Base-by-base conservation (phyloP, 2,113 vertebrate genomes). In the Anhinga anhinga region DNA sequence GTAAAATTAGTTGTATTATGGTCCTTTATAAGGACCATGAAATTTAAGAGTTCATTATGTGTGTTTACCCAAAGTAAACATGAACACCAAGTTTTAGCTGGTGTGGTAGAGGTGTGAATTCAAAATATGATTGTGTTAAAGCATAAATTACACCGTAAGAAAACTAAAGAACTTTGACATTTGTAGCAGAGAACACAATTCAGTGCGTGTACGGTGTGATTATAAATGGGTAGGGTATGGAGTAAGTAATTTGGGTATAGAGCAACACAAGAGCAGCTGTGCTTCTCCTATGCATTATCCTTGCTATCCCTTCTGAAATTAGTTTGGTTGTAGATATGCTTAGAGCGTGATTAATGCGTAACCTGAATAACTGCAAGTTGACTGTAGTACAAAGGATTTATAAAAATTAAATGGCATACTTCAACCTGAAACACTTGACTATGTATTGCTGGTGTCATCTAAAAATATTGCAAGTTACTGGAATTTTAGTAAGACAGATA, bases 281-380 rank as follows among this genome's bases (percentile, higher is more conserved):
- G 45, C n/a, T 73, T 38, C 44, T 80, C 18, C 49, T 10, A 0
- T 36, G 38, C 15, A 3, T 61, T 42, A 19, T 61, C 15, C 27
- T 70, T 59, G 40, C 47, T 14, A 5, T 32, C 55, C 25, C 69
- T 71, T 66, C 73, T 82, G 65, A 45, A 42, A 47, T 42, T 3
- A n/a, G 4, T 55, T 74, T 53, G 9, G 38, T 3, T 10, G 4
- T 50, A 63, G 44, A 21, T 45, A 4, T 2, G 0, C n/a, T 45
- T 38, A 23, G 40, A 69, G 49, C n/a, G 9, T 59, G 70, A 53
- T 55, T 89, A n/a, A 36, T 67, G 52, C 42, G 8, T 26, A 59
- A 42, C 67, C 65, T 52, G 52, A 67, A 5, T 50, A 62, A 87
- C 78, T 87, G 55, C 29, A 50, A 16, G 22, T 7, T 36, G 42